A percentile compares a stretch with the other conserved stretches of the same genome.
These are phyloP conservation scores for Phoxinus phoxinus DNA, from an alignment of 2,113 vertebrate species.

Conservation along the genomic window DNA sequence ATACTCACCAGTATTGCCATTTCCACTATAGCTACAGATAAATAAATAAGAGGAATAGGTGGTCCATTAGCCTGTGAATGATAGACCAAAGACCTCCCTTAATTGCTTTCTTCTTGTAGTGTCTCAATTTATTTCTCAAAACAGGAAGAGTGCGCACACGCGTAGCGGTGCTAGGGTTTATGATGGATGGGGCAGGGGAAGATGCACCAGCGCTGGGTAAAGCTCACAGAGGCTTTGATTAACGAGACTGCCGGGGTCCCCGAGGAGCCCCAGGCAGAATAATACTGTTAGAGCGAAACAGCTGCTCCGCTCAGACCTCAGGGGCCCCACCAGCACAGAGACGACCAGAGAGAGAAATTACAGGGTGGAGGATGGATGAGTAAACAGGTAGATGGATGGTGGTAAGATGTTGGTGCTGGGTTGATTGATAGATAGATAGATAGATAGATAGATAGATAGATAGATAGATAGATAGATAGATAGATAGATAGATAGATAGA, in stretches of 20 bases:
- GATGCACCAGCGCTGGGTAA: constrained; percentile 73
- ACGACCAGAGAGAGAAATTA: constrained; percentile 49
- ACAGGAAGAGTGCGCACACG: constrained; percentile 60
- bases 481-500: neutral
- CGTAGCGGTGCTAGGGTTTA: constrained; percentile 66
- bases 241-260: constrained; percentile 78
- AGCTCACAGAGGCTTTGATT: constrained; percentile 78
- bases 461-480: neutral
- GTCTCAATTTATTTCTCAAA: constrained; percentile 71
- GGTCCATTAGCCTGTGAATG: constrained; percentile 75
- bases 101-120: constrained; percentile 68
- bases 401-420: neutral
- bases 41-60: constrained; percentile 60
- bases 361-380: constrained; percentile 30
- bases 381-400: constrained; percentile 37
- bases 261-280: constrained; percentile 75
- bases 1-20: constrained; percentile 33
- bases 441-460: neutral
- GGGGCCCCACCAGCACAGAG: constrained; percentile 16
- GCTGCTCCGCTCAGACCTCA: constrained; percentile 61
- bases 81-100: constrained; percentile 75
- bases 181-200: constrained; percentile 81
- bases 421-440: neutral
- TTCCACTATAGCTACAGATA: constrained; percentile 42
- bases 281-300: constrained; percentile 75